Evolutionary conservation across 2,113 vertebrate genomes (phyloP).

Genomic region (Notothenia rossii): DNA sequence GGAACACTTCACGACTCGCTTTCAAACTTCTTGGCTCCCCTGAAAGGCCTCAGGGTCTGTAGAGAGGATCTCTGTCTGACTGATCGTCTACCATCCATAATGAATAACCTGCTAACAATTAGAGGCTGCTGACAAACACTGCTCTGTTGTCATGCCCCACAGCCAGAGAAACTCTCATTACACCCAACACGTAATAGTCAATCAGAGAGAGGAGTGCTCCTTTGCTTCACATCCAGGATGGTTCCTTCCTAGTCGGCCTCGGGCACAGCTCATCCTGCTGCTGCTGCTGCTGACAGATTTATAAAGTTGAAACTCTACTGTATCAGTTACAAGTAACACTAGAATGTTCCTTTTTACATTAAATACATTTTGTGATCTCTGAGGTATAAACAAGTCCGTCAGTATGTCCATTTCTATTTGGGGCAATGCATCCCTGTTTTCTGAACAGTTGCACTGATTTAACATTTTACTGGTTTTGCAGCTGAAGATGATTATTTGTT

Average conservation of each 20-base stretch:
- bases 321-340: neutral
- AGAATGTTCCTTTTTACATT: neutral
- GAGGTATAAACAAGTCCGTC: neutral
- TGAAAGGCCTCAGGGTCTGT: constrained; percentile 14
- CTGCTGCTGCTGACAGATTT: constrained; percentile 28
- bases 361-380: neutral
- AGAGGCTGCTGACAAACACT: constrained; percentile 43
- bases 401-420: neutral
- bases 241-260: constrained; percentile 9
- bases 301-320: neutral
- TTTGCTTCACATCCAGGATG: constrained; percentile 14
- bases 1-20: constrained; percentile 26
- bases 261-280: constrained; percentile 11
- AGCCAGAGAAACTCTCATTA: constrained; percentile 49
- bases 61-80: constrained; percentile 34
- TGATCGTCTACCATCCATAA: constrained; percentile 51
- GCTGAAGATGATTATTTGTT: neutral
- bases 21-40: constrained; percentile 19
- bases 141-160: constrained; percentile 36
- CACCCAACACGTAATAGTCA: constrained; percentile 16
- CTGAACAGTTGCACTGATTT: neutral
- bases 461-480: neutral
- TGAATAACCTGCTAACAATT: constrained; percentile 70
- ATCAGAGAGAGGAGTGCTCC: constrained; percentile 27
- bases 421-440: neutral